phyloP scores from a whole-genome alignment of 2,888 invertebrate species.

The Oligia latruncula region DNA sequence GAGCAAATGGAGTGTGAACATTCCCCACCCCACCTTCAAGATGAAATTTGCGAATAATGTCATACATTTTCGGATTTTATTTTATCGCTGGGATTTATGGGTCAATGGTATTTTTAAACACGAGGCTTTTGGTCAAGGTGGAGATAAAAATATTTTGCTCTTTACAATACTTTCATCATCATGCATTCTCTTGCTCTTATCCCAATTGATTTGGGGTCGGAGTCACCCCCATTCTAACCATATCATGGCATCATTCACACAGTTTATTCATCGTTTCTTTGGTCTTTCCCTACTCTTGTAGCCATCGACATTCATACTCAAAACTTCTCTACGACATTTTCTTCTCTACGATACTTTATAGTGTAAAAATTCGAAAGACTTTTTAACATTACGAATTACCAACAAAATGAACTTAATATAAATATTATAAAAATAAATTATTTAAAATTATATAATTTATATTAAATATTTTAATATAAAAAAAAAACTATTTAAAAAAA shows the following conservation, averaged over 20 bases:
- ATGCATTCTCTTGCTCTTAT: too few relatives aligned
- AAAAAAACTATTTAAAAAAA: too few relatives aligned
- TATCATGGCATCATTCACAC: neutral
- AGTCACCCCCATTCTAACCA: neutral
- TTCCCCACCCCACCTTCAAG: conserved; percentile 53
- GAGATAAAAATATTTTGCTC: neutral
- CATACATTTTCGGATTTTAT: conserved; percentile 44
- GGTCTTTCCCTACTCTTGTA: neutral
- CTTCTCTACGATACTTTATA: neutral
- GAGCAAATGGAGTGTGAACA: conserved; percentile 75
- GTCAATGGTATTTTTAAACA: conserved; percentile 16
- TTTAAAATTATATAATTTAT: too few relatives aligned
- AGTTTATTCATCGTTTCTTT: neutral
- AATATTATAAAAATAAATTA: too few relatives aligned
- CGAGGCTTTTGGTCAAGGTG: conserved; percentile 17
- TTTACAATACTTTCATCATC: neutral
- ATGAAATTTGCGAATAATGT: conserved; percentile 62
- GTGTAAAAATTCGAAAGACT: neutral
- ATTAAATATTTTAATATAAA: too few relatives aligned
- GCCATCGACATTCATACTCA: too few relatives aligned
- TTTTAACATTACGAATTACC: too few relatives aligned
- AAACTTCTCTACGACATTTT: neutral
- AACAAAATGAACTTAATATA: neutral
- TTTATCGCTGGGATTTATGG: conserved; percentile 18
- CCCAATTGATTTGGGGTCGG: neutral